A percentile compares a stretch with the other conserved stretches of the same genome.
phyloP scores from a whole-genome alignment of 2,113 vertebrate species.

The Callospermophilus lateralis region DNA sequence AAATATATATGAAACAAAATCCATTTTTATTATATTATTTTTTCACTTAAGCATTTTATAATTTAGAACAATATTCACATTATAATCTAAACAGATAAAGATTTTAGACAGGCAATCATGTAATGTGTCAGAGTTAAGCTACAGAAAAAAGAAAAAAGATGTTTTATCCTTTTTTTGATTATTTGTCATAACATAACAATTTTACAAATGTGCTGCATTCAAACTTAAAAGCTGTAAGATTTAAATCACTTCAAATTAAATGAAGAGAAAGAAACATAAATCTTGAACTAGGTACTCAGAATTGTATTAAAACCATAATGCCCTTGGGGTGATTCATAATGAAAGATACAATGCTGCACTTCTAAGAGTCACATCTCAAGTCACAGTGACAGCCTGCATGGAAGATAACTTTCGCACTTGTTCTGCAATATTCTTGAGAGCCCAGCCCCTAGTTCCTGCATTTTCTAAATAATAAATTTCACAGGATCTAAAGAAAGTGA shows the following conservation, averaged over 20 bases:
- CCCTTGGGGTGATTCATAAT: conserved; percentile 38
- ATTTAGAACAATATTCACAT: conserved; percentile 43
- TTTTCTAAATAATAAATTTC: conserved; percentile 48
- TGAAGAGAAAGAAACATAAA: conserved; percentile 64
- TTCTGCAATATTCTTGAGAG: not conserved
- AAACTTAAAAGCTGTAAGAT: conserved; percentile 56
- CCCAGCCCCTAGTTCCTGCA: not conserved
- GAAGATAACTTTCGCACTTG: not conserved
- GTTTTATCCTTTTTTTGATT: conserved; percentile 63
- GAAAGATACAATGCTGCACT: not conserved
- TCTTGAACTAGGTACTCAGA: conserved; percentile 33
- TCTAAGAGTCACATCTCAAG: not conserved
- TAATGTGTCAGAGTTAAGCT: conserved; percentile 61
- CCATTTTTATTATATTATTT: not conserved
- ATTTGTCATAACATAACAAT: conserved; percentile 68
- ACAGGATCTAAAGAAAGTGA: not conserved
- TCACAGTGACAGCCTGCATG: not conserved
- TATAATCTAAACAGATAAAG: conserved; percentile 51
- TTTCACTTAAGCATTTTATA: conserved; percentile 43
- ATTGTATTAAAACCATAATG: conserved; percentile 2
- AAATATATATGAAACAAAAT: conserved; percentile 42
- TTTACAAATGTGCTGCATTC: conserved; percentile 64
- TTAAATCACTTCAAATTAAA: conserved; percentile 63
- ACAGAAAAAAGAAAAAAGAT: conserved; percentile 32
- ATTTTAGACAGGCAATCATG: conserved; percentile 66